phyloP scores from a whole-genome alignment of 2,888 invertebrate species.

The Drosophila acutilabella region DNA sequence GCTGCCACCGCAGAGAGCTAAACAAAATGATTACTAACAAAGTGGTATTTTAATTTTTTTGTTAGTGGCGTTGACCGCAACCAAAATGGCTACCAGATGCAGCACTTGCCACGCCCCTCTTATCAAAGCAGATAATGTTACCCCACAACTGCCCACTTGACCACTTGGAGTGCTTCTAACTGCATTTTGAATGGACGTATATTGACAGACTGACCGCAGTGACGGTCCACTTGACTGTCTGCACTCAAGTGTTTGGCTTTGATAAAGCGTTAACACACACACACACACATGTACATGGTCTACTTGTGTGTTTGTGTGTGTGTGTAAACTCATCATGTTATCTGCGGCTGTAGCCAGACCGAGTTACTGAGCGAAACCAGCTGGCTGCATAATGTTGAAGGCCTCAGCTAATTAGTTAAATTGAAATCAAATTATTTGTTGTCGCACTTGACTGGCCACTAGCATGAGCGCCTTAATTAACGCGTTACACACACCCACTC shows the following conservation, averaged over 20 bases:
- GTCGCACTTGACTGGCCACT: constrained; percentile 82
- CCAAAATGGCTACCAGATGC: constrained; percentile 46
- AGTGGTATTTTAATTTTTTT: constrained; percentile 14
- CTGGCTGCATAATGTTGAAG: constrained; percentile 69
- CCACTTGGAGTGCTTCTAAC: constrained; percentile 3
- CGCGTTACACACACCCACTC: constrained; percentile 57
- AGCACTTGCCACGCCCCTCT: neutral
- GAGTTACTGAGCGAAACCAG: constrained; percentile 37
- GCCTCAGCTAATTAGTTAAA: constrained; percentile 83
- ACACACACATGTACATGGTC: constrained; percentile 7
- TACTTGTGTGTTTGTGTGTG: constrained; percentile 5
- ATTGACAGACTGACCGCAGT: constrained; percentile 75
- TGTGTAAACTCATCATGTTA: constrained; percentile 51
- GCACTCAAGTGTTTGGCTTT: constrained; percentile 70
- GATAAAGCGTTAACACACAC: constrained; percentile 58
- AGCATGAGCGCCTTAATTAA: constrained; percentile 78
- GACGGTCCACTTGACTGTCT: constrained; percentile 70
- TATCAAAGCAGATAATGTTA: neutral
- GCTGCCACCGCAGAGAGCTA: constrained; percentile 10
- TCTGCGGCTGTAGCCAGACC: constrained; percentile 65
- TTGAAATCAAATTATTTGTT: constrained; percentile 84
- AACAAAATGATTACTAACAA: constrained; percentile 16
- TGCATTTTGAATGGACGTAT: constrained; percentile 67
- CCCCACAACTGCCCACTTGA: neutral
- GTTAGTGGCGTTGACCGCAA: constrained; percentile 23